Conservation (phyloP, 2,888 invertebrate genomes). For the Melanchra persicariae region DNA sequence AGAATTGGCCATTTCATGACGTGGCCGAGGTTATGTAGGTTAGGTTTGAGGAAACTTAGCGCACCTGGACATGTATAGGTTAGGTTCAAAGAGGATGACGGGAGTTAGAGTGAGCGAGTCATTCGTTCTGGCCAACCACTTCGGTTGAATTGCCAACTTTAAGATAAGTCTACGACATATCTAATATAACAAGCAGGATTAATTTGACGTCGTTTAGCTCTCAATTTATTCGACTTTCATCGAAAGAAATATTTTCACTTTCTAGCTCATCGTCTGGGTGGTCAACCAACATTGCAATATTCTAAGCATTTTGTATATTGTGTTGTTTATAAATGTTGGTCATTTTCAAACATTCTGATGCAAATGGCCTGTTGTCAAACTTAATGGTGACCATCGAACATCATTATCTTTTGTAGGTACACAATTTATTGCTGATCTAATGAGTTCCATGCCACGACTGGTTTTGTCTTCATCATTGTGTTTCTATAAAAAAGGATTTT, state of each 20-base stretch:
- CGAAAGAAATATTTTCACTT: conserved; percentile 56
- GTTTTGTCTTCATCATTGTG: conserved; percentile 51
- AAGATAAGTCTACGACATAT: too few relatives aligned
- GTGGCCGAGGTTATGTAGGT: too few relatives aligned
- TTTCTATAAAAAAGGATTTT: conserved; percentile 56
- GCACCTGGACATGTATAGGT: too few relatives aligned
- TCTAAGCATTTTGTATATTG: conserved; percentile 29
- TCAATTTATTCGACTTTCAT: conserved; percentile 26
- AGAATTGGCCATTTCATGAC: too few relatives aligned
- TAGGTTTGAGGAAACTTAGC: too few relatives aligned
- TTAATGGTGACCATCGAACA: conserved; percentile 45
- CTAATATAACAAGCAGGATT: conserved; percentile 7
- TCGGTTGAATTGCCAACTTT: too few relatives aligned
- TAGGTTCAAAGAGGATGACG: too few relatives aligned
- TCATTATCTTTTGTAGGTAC: conserved; percentile 47
- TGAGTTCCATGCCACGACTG: conserved; percentile 43
- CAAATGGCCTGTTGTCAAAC: conserved; percentile 39
- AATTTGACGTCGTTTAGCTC: conserved; percentile 4
- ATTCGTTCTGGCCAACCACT: too few relatives aligned
- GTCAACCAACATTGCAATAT: conserved; percentile 63
- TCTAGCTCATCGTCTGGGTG: conserved; percentile 69
- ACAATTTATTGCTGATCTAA: conserved; percentile 56
- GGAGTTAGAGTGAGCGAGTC: too few relatives aligned
- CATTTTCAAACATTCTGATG: conserved; percentile 24
- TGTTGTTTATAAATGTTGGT: conserved; percentile 25